Base-by-base conservation (phyloP, 92 coral and sea anemone species). In the Parazoanthus atlanticus region DNA sequence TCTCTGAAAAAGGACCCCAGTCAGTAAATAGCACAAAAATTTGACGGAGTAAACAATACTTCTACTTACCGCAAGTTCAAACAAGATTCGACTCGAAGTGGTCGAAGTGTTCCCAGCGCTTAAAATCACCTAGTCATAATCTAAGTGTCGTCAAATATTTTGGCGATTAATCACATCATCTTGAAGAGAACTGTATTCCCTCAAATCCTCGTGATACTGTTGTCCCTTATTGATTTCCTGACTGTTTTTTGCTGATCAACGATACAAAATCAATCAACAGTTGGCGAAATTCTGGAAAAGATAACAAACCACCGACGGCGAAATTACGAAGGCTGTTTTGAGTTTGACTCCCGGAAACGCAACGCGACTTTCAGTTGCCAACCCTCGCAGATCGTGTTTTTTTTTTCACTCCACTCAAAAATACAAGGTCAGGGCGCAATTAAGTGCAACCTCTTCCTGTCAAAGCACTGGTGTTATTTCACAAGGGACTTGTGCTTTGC, bases 241-340 rank as follows among this genome's bases (percentile, higher is more conserved):
- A 84, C 87, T 38, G 67, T 30, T 84, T n/a, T 32, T 70, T 84
- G 78, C 67, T 69, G 56, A 84, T 84, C 87, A 70, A 71, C 67
- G 87, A 70, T 33, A 75, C 43, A 75, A 75, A 36, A 75, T 84
- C 78, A 84, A 84, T 84, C 78, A 84, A 69, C 79, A 84, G 70
- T 49, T 21, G 28, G 78, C 46, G 46, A 75, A 75, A 33, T 30
- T 19, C 13, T 23, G 61, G 65, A 9, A 46, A 0, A 52, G 38
- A 31, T 32, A 79, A 30, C 29, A 78, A 78, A 41, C 21, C 58
- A n/a, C 82, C 69, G 31, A 1, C 72, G 52, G 19, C 19, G 15
- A 61, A 56, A 61, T n/a, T n/a, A 54, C 46, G 52, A 25, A 6
- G 15, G 43, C 32, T 58, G 47, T 61, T n/a, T 15, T n/a, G n/a